Conservation (phyloP, 37 sponge, comb jelly and placozoan genomes). For the Ianthella basta region DNA sequence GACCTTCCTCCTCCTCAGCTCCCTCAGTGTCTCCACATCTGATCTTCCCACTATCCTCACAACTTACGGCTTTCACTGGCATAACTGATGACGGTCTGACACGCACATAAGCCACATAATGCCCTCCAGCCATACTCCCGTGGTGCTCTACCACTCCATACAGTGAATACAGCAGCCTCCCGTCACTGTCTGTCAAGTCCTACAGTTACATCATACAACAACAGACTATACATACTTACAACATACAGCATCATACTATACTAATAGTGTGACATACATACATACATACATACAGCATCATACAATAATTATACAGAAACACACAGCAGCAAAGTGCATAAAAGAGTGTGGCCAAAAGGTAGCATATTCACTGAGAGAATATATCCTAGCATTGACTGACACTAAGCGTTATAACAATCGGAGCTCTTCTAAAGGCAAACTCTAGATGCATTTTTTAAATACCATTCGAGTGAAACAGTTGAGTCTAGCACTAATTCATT, state of each 20-base stretch:
- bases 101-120: conserved; percentile 92
- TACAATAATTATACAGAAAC: too few species aligned
- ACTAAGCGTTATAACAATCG: too few species aligned
- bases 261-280: neutral
- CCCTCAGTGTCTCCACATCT: conserved; percentile 21
- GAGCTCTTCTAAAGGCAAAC: too few species aligned
- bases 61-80: neutral
- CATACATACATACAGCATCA: conserved; percentile 37
- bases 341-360: too few species aligned
- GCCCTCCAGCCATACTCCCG: conserved; percentile 89
- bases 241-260: neutral
- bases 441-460: too few species aligned
- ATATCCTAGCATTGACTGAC: too few species aligned
- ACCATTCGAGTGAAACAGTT: too few species aligned
- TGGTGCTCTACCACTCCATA: conserved; percentile 93
- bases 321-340: too few species aligned
- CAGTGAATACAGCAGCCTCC: conserved; percentile 72
- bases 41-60: neutral
- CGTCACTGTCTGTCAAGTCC: conserved; percentile 32
- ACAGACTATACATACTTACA: too few species aligned
- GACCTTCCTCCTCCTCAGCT: neutral
- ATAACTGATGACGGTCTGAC: conserved; percentile 34
- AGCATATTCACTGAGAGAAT: too few species aligned
- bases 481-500: too few species aligned
- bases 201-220: too few species aligned